phyloP scores from a whole-genome alignment of 2,888 invertebrate genomes.

The Hipparchia semele region DNA sequence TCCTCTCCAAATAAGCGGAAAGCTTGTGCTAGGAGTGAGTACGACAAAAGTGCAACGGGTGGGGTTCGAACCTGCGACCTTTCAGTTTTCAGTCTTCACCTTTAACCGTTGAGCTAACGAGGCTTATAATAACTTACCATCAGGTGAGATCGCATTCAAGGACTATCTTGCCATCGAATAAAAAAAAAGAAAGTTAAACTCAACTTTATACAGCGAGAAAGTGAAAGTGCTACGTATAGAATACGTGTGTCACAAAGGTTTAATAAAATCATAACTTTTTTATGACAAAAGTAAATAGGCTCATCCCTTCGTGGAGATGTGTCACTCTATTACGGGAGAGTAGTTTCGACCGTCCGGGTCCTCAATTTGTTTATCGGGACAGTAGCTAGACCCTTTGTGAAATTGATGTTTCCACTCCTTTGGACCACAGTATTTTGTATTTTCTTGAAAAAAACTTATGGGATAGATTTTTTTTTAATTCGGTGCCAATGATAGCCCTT shows the following conservation, averaged over 20 bases:
- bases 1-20: no score
- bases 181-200: no score
- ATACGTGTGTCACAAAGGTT: neutral
- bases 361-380: conserved; percentile 33
- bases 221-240: neutral
- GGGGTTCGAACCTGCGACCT: no score
- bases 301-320: conserved; percentile 29
- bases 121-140: no score
- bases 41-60: no score
- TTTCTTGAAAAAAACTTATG: neutral
- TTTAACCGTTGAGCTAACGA: no score
- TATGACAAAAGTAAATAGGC: conserved; percentile 29
- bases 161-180: no score
- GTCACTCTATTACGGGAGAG: conserved; percentile 33
- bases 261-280: conserved; percentile 21
- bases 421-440: conserved; percentile 1
- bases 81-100: no score
- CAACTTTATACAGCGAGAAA: neutral
- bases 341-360: conserved; percentile 27
- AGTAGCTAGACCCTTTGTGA: conserved; percentile 31
- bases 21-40: no score
- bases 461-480: no score
- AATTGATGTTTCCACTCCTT: conserved; percentile 20
- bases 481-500: no score
- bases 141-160: no score